Evolutionary conservation across 35 echinoderm and acorn worm genomes (phyloP), one percentile per base, ranked within the genome.

Genomic region (Apostichopus californicus): DNA sequence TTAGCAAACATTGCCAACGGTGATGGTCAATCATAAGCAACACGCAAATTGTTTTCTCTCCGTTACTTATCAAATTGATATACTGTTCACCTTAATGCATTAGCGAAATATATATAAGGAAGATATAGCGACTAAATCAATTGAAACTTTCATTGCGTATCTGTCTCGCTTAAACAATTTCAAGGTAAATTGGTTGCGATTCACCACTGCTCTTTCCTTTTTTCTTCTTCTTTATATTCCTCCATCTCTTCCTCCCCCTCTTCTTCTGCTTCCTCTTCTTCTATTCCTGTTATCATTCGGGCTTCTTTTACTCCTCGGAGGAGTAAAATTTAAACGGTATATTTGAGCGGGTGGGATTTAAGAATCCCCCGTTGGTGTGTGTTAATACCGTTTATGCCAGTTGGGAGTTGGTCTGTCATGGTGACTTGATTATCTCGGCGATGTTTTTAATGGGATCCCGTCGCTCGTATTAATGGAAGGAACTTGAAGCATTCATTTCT

Each of bases 361-460:
- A 56, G 17, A 55, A 55, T 82, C 79, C 79, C 79, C 79, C 11
- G 23, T 82, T 82, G 79, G 79, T 82, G 79, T 82, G 24, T 82
- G 79, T 54, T 82, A 82, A 82, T 82, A 82, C 79, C 79, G 46
- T 82, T 82, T 18, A 82, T 82, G 79, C 55, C 79, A 82, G 46
- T 82, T 82, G 79, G 79, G 79, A 82, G 79, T 82, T 54, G 23
- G 79, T 52, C 52, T 82, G 15, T 82, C 17, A 82, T 55, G 52
- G 17, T 17, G 28, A 82, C 8, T 55, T 82, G 79, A 82, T 82
- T 82, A 82, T 80, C 79, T 7, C 4, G 79, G 79, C 79, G 79
- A 82, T 82, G 79, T 82, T 82, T 82, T 82, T 82, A 82, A 82
- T 82, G 55, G 79, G 79, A 82, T 82, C 79, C 55, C 79, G 55